Conservation (phyloP, 2,113 vertebrate genomes). For the Peucedramus taeniatus region DNA sequence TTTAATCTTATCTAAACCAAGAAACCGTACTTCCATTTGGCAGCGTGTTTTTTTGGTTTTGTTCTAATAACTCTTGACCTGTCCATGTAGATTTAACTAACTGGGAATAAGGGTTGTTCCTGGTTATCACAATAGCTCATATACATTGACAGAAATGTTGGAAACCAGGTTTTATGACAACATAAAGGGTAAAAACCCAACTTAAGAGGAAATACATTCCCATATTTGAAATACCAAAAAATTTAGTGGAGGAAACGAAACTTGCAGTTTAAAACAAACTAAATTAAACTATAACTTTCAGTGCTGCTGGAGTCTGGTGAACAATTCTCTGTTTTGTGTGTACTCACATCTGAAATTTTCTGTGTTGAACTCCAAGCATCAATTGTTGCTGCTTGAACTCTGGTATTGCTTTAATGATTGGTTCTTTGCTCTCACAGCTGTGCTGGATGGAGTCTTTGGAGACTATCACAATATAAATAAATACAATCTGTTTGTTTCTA, state of each 20-base stretch:
- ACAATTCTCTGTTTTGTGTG: background rate
- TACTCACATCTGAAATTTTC: background rate
- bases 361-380: background rate
- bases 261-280: background rate
- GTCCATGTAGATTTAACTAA: background rate
- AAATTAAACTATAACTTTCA: background rate
- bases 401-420: background rate
- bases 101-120: background rate
- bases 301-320: background rate
- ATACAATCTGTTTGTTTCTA: slow-evolving; percentile 28
- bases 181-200: background rate
- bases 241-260: background rate
- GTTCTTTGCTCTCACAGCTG: background rate
- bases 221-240: background rate
- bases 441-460: background rate
- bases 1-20: background rate
- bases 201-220: background rate
- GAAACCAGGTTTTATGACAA: background rate
- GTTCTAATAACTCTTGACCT: background rate
- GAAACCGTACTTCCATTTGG: background rate
- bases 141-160: background rate
- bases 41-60: background rate
- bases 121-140: background rate
- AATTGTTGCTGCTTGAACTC: background rate
- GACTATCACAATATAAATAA: slow-evolving; percentile 48